phyloP scores from a whole-genome alignment of 2,113 vertebrate genomes.

The Mixornis gularis region DNA sequence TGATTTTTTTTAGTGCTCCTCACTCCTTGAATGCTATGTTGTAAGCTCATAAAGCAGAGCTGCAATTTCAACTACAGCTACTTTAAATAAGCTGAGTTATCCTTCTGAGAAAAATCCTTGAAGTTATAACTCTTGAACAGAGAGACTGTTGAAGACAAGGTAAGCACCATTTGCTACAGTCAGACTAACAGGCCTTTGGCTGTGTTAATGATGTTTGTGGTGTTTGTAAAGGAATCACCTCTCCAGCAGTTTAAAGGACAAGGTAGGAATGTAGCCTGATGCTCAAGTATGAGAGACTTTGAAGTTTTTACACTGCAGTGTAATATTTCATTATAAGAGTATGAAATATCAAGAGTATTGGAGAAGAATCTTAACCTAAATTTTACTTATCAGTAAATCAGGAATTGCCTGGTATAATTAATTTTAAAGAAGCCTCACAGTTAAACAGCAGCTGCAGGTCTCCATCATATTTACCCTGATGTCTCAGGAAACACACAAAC shows the following conservation, averaged over 20 bases:
- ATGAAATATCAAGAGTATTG: too few relatives aligned
- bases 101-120: not conserved
- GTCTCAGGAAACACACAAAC: not conserved
- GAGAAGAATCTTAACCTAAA: not conserved
- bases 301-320: not conserved
- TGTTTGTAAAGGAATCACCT: not conserved
- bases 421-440: not conserved
- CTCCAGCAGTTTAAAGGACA: not conserved
- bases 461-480: not conserved
- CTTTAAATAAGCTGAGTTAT: not conserved
- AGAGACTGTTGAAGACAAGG: not conserved
- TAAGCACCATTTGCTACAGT: not conserved
- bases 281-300: not conserved
- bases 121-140: not conserved
- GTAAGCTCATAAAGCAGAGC: not conserved
- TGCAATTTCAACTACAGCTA: not conserved
- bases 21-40: fast-evolving
- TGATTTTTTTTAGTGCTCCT: not conserved
- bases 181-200: not conserved
- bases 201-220: not conserved
- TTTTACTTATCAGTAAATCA: not conserved
- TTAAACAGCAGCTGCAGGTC: not conserved
- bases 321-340: too few relatives aligned
- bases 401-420: not conserved
- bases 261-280: not conserved